phyloP scores from a whole-genome alignment of 2,113 vertebrate genomes.

The Barbus barbus region DNA sequence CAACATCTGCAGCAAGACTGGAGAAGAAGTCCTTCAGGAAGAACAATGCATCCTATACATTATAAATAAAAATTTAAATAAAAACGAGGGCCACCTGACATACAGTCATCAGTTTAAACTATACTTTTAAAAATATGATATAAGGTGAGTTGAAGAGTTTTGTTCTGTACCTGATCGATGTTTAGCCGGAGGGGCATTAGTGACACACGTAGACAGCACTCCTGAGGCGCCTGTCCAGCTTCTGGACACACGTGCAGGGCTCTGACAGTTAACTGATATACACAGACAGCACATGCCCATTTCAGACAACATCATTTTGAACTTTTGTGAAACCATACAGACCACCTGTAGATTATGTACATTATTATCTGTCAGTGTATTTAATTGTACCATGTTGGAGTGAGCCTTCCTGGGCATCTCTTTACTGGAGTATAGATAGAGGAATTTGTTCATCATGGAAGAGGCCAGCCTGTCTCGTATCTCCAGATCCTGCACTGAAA shows the following conservation, averaged over 20 bases:
- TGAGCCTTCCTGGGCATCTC: slow-evolving; percentile 56
- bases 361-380: not conserved
- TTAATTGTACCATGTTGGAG: slow-evolving; percentile 51
- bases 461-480: slow-evolving; percentile 93
- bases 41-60: slow-evolving; percentile 91
- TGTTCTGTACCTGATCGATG: slow-evolving; percentile 87
- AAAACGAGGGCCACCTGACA: not conserved
- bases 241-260: slow-evolving; percentile 93
- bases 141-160: not conserved
- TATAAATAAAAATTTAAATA: no score
- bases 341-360: not conserved
- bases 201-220: slow-evolving; percentile 92
- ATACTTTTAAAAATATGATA: not conserved
- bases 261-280: slow-evolving; percentile 86
- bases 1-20: slow-evolving; percentile 91
- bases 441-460: slow-evolving; percentile 99
- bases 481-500: slow-evolving; percentile 94
- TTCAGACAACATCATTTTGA: not conserved
- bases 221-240: slow-evolving; percentile 88
- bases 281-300: not conserved
- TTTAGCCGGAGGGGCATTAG: slow-evolving; percentile 97
- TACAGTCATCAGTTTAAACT: not conserved
- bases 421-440: slow-evolving; percentile 65
- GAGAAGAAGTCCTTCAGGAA: slow-evolving; percentile 98
- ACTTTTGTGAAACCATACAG: not conserved